These are phyloP conservation scores for Geotrypetes seraphini DNA, from an alignment of 2,797 vertebrate genomes.

Conservation along the genomic window DNA sequence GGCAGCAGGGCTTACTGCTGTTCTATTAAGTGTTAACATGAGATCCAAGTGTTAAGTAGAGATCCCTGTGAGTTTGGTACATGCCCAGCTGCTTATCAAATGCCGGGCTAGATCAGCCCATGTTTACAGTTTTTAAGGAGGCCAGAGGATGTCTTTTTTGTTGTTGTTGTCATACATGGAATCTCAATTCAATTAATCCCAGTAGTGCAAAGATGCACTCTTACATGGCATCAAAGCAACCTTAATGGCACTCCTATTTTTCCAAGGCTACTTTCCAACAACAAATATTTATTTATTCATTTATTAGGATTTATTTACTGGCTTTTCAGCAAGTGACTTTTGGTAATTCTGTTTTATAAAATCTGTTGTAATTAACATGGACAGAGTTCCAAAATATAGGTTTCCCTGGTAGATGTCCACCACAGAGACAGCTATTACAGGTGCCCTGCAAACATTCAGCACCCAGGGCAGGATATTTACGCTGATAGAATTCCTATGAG, in stretches of 20 bases:
- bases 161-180: too few relatives aligned
- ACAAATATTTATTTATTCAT: too few relatives aligned
- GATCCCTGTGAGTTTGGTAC: constrained; percentile 40
- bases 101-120: constrained; percentile 33
- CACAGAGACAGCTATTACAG: too few relatives aligned
- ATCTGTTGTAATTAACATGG: neutral
- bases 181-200: constrained; percentile 46
- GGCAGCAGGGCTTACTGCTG: constrained; percentile 61
- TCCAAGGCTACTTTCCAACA: neutral
- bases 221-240: neutral
- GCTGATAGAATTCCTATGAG: too few relatives aligned
- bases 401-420: too few relatives aligned
- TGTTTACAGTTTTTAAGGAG: constrained; percentile 39
- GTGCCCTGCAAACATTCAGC: too few relatives aligned
- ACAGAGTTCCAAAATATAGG: too few relatives aligned
- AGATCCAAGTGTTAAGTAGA: constrained; percentile 50
- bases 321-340: too few relatives aligned
- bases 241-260: neutral
- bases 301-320: too few relatives aligned
- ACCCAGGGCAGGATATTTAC: too few relatives aligned
- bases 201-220: constrained; percentile 20
- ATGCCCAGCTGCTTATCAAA: constrained; percentile 36
- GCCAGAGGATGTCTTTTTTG: constrained; percentile 28
- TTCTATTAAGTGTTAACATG: constrained; percentile 71
- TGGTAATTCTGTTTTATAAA: neutral